These are phyloP conservation scores for Galerucella nymphaeae DNA, from an alignment of 2,888 invertebrate genomes.

Conservation along the genomic window DNA sequence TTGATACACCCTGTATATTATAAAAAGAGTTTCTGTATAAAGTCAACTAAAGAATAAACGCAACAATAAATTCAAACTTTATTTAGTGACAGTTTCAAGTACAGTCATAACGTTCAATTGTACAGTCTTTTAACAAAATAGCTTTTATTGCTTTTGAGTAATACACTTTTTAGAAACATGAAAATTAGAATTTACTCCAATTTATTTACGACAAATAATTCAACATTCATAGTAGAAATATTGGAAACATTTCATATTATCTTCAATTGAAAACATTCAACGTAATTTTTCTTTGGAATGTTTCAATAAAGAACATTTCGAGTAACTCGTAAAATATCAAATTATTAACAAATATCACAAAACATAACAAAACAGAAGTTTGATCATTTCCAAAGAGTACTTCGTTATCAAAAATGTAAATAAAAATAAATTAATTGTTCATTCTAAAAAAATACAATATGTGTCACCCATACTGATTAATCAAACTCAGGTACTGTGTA, in stretches of 20 bases:
- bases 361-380: slow-evolving; percentile 17
- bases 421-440: background rate
- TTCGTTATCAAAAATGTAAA: background rate
- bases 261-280: background rate
- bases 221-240: background rate
- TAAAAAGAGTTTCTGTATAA: too few species aligned
- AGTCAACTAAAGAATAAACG: background rate
- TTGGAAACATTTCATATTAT: background rate
- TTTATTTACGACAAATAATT: background rate
- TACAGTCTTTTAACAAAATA: slow-evolving; percentile 33
- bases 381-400: background rate
- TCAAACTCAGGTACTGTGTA: too few species aligned
- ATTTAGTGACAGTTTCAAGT: slow-evolving; percentile 20
- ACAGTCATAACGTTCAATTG: slow-evolving; percentile 25
- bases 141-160: slow-evolving; percentile 24
- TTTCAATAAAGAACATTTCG: slow-evolving; percentile 16
- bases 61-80: slow-evolving; percentile 3
- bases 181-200: background rate
- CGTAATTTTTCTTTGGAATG: background rate
- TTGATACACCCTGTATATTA: too few species aligned
- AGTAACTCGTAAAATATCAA: slow-evolving; percentile 12
- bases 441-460: background rate
- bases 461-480: background rate
- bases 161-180: background rate
- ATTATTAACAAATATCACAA: slow-evolving; percentile 32